Conservation (phyloP, 92 coral and sea anemone species). For the Scolanthus callimorphus region DNA sequence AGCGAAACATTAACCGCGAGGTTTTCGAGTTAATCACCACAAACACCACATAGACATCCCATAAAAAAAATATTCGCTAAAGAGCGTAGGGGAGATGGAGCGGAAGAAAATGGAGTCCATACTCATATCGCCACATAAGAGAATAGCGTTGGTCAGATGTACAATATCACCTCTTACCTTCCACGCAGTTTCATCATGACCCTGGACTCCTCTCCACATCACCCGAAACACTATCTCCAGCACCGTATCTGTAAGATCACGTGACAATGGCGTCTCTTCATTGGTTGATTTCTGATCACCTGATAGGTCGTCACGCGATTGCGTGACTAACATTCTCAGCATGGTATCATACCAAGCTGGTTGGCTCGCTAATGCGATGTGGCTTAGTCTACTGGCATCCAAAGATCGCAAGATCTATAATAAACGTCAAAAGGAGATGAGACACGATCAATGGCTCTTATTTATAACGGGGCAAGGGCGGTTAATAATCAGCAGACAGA, state of each 20-base stretch:
- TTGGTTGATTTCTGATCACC: slow-evolving; percentile 11
- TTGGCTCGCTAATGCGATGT: slow-evolving; percentile 44
- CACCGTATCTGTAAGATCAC: slow-evolving; percentile 73
- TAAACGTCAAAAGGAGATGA: background rate
- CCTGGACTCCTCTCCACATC: slow-evolving; percentile 90
- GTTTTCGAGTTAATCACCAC: too few species aligned
- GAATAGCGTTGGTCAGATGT: too few species aligned
- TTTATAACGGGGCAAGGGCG: too few species aligned
- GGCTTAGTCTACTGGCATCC: slow-evolving; percentile 58
- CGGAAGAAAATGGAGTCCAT: too few species aligned
- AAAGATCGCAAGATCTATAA: slow-evolving; percentile 67
- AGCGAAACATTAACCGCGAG: too few species aligned
- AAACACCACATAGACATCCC: too few species aligned
- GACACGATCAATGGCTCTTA: too few species aligned
- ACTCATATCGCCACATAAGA: too few species aligned
- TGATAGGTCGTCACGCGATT: slow-evolving; percentile 21
- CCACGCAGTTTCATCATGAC: slow-evolving; percentile 86
- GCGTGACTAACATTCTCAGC: slow-evolving; percentile 46
- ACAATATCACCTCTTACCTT: too few species aligned
- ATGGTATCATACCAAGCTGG: slow-evolving; percentile 74
- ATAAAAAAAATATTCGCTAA: too few species aligned
- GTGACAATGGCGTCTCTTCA: slow-evolving; percentile 29
- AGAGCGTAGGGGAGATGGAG: too few species aligned
- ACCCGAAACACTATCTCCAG: slow-evolving; percentile 78
- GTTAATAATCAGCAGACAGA: too few species aligned